Evolutionary conservation across 2,797 vertebrate species (phyloP), one percentile per base, ranked within the genome.

Genomic region (Oryzias dopingdopingensis): DNA sequence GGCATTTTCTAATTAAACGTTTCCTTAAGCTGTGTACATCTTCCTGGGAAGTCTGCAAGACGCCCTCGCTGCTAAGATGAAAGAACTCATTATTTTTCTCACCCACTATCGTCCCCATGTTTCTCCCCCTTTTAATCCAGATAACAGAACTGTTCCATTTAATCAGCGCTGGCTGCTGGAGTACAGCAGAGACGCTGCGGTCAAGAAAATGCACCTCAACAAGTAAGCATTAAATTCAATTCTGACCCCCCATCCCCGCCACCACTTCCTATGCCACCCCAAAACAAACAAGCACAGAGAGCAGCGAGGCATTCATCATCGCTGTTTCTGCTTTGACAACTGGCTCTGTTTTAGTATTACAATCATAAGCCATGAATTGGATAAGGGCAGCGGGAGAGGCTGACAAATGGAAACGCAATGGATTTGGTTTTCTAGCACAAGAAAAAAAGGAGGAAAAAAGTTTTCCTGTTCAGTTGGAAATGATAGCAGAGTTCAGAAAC

Each of bases 1-100:
- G 84, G 86, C 86, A 83, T 85, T 90, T 90, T 90, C 86, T 88
- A 91, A 91, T 91, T 87, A 90, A 91, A 88, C 81, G 74, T 89
- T 90, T 90, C 83, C 79, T 87, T 89, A 88, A 88, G 88, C 87
- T 86, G 88, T 83, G 85, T 88, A 81, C 76, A 67, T 86, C 82
- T 87, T 79, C 58, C 73, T 76, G 81, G 85, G 86, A 85, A 82
- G 85, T 80, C 76, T 80, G 64, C 77, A 65, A 62, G 82, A 83
- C 82, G 69, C 79, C 82, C 82, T 80, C 85, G 68, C 77, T 48
- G 79, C 82, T 62, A 24, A 84, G 76, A 88, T 90, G 84, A 90
- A 89, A 90, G 84, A 87, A 87, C 76, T 88, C 84, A 88, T 89
- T 89, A 90, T 86, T 90, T 83, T 69, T 45, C 67, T 67, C 71